Conservation (phyloP, 2,113 vertebrate species). For the Pomatorhinus ruficollis region DNA sequence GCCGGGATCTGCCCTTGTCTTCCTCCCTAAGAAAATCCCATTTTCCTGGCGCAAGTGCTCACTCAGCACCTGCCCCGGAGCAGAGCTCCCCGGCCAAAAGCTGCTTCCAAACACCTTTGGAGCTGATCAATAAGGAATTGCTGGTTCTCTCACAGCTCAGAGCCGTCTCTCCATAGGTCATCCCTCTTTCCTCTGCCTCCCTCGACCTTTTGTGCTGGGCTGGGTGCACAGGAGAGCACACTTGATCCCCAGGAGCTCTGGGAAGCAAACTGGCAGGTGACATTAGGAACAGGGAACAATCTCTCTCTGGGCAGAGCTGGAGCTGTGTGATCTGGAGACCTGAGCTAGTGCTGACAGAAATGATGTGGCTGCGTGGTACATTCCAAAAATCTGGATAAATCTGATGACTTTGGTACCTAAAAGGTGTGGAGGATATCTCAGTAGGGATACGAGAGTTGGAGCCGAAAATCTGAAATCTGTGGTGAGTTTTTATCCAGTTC, state of each 20-base stretch:
- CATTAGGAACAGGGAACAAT: background rate
- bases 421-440: background rate
- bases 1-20: background rate
- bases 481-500: background rate
- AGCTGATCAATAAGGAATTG: background rate
- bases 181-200: background rate
- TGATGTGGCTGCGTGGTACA: rapidly evolving
- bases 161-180: background rate
- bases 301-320: background rate
- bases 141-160: background rate
- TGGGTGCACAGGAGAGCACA: background rate
- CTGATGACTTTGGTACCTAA: rapidly evolving
- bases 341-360: background rate
- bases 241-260: background rate
- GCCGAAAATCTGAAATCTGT: background rate
- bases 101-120: background rate
- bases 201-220: background rate
- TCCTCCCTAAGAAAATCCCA: background rate
- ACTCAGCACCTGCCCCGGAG: background rate
- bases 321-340: background rate
- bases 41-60: background rate
- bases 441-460: rapidly evolving
- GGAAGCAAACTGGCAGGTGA: background rate
- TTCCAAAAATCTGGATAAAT: background rate
- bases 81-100: rapidly evolving